phyloP scores from a whole-genome alignment of 2,797 vertebrate species.

The Anguilla marmorata region DNA sequence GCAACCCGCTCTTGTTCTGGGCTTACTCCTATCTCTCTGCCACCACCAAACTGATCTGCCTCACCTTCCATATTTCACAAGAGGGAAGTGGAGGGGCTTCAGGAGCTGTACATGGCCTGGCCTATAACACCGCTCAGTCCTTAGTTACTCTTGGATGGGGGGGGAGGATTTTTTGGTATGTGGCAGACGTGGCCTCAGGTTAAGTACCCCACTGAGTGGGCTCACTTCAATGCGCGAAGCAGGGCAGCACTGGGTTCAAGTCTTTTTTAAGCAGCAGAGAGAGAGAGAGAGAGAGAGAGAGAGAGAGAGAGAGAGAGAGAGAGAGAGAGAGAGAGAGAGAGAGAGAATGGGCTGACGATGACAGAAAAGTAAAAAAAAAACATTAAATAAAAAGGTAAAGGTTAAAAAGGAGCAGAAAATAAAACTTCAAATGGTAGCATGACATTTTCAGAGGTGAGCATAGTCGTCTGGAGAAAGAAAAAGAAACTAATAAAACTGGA shows the following conservation, averaged over 20 bases:
- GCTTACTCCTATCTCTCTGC: neutral
- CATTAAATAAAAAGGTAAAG: neutral
- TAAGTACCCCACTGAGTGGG: neutral
- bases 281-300: no score
- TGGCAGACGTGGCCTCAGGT: neutral
- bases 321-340: slow-evolving; percentile 24
- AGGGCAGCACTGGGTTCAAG: slow-evolving; percentile 58
- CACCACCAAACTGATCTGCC: neutral
- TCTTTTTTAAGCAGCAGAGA: slow-evolving; percentile 57
- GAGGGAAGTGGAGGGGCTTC: neutral
- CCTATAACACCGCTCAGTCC: neutral
- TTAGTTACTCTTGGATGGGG: neutral
- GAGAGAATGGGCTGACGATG: slow-evolving; percentile 67
- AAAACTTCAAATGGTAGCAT: slow-evolving; percentile 56
- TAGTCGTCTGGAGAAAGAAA: slow-evolving; percentile 61
- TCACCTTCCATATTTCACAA: neutral
- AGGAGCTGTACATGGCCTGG: neutral
- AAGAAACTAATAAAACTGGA: slow-evolving; percentile 38
- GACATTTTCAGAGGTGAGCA: slow-evolving; percentile 67
- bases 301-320: neutral
- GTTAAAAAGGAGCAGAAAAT: slow-evolving; percentile 69
- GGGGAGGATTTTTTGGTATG: neutral
- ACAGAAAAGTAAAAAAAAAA: slow-evolving; percentile 60
- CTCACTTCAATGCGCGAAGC: slow-evolving; percentile 51
- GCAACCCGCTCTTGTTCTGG: neutral